These are phyloP conservation scores for Eulemur rubriventer DNA, from an alignment of 2,797 vertebrate species.

Conservation along the genomic window DNA sequence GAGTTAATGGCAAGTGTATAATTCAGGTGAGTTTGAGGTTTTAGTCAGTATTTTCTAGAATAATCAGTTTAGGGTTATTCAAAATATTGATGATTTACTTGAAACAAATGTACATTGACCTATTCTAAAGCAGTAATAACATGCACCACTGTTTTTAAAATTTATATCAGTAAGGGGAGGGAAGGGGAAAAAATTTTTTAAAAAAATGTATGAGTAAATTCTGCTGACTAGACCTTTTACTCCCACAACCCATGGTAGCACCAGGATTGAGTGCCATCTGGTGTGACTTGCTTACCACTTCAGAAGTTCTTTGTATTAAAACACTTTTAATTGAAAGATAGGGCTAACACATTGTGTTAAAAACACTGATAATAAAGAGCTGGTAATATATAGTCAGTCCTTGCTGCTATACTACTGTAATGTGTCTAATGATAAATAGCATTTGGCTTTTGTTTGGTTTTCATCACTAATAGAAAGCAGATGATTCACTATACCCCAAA, in stretches of 20 bases:
- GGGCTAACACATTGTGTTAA: not conserved
- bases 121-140: constrained; percentile 1
- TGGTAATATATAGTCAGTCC: not conserved
- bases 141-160: not conserved
- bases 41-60: constrained; percentile 14
- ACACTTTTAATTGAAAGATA: constrained; percentile 41
- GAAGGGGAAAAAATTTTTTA: no score
- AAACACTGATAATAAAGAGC: constrained; percentile 4
- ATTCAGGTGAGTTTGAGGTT: constrained; percentile 20
- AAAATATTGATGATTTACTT: constrained; percentile 28
- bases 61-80: constrained; percentile 6
- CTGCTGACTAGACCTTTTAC: not conserved
- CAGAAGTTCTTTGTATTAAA: constrained; percentile 11
- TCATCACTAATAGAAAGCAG: not conserved
- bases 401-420: not conserved
- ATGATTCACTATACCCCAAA: not conserved
- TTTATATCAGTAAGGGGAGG: not conserved
- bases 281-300: not conserved
- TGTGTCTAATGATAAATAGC: not conserved
- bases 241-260: not conserved
- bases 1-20: constrained; percentile 4
- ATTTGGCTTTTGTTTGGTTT: constrained; percentile 49
- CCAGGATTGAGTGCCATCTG: not conserved
- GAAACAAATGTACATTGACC: not conserved
- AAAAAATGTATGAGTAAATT: not conserved